A percentile compares a stretch with the other conserved stretches of the same genome.
phyloP scores from a whole-genome alignment of 2,113 vertebrate genomes.

The Oryzias woworae region DNA sequence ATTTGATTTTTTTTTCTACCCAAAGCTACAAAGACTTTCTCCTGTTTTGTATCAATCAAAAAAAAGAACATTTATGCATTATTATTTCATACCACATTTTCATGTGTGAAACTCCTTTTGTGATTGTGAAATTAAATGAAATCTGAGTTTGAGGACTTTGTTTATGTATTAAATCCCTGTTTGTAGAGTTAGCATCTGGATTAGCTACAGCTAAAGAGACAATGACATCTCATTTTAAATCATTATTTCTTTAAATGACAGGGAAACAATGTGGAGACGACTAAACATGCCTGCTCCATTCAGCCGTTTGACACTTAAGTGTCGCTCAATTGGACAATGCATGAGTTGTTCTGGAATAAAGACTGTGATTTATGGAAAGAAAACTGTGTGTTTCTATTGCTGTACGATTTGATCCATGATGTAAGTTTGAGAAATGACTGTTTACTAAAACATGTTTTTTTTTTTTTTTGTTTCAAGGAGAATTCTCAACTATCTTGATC shows the following conservation, averaged over 20 bases:
- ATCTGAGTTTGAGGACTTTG: constrained; percentile 49
- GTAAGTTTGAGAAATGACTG: constrained; percentile 56
- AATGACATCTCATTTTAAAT: constrained; percentile 38
- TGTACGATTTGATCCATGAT: constrained; percentile 53
- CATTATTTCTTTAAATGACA: constrained; percentile 39
- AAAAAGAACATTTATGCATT: no score
- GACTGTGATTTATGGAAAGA: constrained; percentile 25
- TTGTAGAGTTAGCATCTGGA: background rate
- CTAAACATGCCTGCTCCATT: constrained; percentile 36
- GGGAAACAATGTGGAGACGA: constrained; percentile 35
- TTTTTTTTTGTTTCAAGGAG: constrained; percentile 50
- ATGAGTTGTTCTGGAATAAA: constrained; percentile 13
- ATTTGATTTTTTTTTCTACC: background rate
- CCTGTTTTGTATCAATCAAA: no score
- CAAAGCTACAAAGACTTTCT: background rate
- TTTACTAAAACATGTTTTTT: constrained; percentile 26
- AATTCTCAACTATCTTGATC: constrained; percentile 58
- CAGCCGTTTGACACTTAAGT: constrained; percentile 11
- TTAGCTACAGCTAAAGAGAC: constrained; percentile 27
- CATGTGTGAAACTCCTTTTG: no score
- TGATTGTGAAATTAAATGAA: no score
- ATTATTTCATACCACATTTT: no score
- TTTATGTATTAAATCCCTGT: constrained; percentile 1
- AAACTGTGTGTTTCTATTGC: constrained; percentile 1
- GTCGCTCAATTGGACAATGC: constrained; percentile 36